Conservation (phyloP, 2,797 vertebrate genomes). For the Enoplosus armatus region DNA sequence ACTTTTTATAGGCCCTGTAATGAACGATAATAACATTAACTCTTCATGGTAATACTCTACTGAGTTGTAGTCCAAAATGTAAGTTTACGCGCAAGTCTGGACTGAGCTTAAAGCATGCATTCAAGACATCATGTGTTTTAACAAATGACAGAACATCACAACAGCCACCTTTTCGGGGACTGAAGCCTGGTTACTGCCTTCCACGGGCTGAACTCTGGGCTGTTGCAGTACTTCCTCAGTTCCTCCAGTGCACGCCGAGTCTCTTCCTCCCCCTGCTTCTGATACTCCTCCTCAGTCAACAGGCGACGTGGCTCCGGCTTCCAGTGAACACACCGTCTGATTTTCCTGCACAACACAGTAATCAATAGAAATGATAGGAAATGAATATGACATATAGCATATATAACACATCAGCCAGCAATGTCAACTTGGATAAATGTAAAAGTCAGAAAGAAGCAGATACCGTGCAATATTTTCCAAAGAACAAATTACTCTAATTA, state of each 20-base stretch:
- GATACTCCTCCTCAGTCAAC: conserved; percentile 94
- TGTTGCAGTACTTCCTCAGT: conserved; percentile 89
- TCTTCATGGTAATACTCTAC: background rate
- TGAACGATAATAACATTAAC: too few species aligned
- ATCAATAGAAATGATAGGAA: background rate
- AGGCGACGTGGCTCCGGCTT: conserved; percentile 87
- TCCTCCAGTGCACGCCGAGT: conserved; percentile 91
- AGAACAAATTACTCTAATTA: background rate
- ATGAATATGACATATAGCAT: background rate
- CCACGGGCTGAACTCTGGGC: conserved; percentile 94
- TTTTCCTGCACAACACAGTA: conserved; percentile 80
- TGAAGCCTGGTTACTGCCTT: conserved; percentile 90
- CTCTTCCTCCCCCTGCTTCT: conserved; percentile 90
- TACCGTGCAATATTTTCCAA: background rate
- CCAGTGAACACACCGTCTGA: conserved; percentile 70
- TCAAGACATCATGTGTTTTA: background rate
- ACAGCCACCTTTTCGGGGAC: conserved; percentile 91
- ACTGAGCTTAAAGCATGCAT: background rate
- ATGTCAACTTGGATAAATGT: background rate
- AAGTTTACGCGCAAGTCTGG: background rate
- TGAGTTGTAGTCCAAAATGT: background rate
- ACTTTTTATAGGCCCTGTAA: background rate
- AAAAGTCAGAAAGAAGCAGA: background rate
- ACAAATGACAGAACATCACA: background rate
- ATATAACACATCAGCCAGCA: too few species aligned